Conservation (phyloP, 2,797 vertebrate species). For the Vireo griseus region DNA sequence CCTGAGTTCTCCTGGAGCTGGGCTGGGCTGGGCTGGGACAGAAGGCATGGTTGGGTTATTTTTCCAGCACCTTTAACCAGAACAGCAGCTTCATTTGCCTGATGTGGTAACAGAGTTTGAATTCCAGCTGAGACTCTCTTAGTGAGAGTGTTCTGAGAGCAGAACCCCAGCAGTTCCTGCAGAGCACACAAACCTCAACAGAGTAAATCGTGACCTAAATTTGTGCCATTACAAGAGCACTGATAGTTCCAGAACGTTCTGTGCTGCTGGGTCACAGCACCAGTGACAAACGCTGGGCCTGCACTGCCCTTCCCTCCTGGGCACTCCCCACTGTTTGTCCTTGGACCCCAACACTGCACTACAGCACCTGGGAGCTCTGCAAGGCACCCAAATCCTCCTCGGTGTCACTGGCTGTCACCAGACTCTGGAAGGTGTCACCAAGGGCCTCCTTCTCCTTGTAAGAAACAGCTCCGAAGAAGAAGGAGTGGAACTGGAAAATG, state of each 20-base stretch:
- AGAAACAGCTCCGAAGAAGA: slow-evolving; percentile 86
- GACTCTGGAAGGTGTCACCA: slow-evolving; percentile 36
- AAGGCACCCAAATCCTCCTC: slow-evolving; percentile 65
- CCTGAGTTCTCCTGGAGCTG: rapidly evolving
- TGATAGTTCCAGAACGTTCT: not conserved
- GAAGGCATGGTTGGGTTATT: rapidly evolving
- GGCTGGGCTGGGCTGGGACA: not conserved
- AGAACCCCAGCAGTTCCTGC: not conserved
- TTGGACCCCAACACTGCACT: not conserved
- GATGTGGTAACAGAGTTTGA: not conserved
- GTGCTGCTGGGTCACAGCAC: not conserved
- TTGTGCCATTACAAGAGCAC: not conserved
- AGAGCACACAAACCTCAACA: no score
- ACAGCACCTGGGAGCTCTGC: slow-evolving; percentile 1
- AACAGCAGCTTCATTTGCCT: not conserved
- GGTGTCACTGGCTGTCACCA: slow-evolving; percentile 81
- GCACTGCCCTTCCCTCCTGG: not conserved
- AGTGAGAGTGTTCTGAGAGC: not conserved
- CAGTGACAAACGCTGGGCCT: not conserved
- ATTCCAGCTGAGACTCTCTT: not conserved
- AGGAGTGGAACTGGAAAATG: slow-evolving; percentile 77
- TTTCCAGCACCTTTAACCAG: not conserved
- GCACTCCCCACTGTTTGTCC: rapidly evolving
- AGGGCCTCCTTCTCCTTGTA: slow-evolving; percentile 16
- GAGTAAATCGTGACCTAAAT: rapidly evolving